Evolutionary conservation across 2,113 vertebrate species (phyloP), one percentile per base, ranked within the genome.

Genomic region (Conger conger): DNA sequence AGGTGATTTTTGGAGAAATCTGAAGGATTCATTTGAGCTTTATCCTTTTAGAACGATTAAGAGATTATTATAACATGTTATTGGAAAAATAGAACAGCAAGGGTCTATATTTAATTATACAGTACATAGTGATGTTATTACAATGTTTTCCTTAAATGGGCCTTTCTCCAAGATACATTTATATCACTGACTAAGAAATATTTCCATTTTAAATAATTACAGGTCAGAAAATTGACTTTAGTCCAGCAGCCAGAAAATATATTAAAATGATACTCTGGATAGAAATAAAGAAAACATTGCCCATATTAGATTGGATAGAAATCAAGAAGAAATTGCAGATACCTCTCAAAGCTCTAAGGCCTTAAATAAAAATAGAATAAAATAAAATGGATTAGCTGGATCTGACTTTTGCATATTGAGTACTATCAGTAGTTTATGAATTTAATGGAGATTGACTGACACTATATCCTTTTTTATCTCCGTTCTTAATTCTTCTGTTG

Each of bases 1-100:
- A 92, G 88, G 90, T 90, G 89, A 91, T 91, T 73, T 30, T 30
- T 77, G 87, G 89, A 91, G 87, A 37, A 87, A 90, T 92, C 86
- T 81, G 86, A 91, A 80, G 80, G 89, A 89, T 89, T 87, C 57
- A 83, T 81, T 38, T 91, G 89, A 91, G 91, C 92, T 90, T 91
- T 89, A 87, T 68, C 89, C 88, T 89, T 82, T 90, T 85, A 89
- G 89, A 87, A 50, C 9, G 87, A 88, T 57, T 57, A 2, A 16
- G 18, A 63, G 57, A 63, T 27, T 23, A 23, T 20, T 27, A 27
- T 8, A 63, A 20, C 57, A 20, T 18, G 15, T 57, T 57, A 18
- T 18, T 57, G 54, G 54, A 50, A 13, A 5, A 42, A 50, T 50
- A 13, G 57, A 20, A 23, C 23, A 27, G 23, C 23, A 27, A 63